Conservation (phyloP, 2,888 invertebrate species). For the Zygaena filipendulae region DNA sequence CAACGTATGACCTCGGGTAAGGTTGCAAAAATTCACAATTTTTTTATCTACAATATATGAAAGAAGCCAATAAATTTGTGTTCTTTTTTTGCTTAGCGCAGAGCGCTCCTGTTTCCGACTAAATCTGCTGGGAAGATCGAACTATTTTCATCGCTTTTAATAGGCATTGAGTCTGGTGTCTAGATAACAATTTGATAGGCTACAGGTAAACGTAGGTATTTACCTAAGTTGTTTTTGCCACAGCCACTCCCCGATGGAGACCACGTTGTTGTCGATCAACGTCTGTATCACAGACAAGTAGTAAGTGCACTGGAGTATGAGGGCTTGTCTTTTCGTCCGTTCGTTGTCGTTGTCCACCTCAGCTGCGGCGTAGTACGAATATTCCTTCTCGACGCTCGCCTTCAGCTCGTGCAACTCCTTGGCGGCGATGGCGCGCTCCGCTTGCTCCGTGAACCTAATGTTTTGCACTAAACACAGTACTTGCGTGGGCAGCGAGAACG, state of each 20-base stretch:
- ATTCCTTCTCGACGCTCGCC: conserved; percentile 59
- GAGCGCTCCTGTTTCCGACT: too few relatives aligned
- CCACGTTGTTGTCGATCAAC: conserved; percentile 76
- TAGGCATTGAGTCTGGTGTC: too few relatives aligned
- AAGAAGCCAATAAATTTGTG: too few relatives aligned
- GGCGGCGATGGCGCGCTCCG: conserved; percentile 81
- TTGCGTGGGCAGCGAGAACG: conserved; percentile 73
- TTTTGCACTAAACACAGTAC: conserved; percentile 87
- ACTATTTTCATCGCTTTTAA: too few relatives aligned
- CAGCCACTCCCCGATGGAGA: conserved; percentile 81
- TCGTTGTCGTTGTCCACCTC: conserved; percentile 71
- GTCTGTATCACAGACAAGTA: conserved; percentile 85
- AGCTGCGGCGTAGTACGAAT: conserved; percentile 55
- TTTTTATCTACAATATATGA: too few relatives aligned
- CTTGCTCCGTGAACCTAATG: conserved; percentile 84
- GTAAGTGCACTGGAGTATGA: conserved; percentile 94
- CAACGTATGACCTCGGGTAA: too few relatives aligned
- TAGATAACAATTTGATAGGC: too few relatives aligned
- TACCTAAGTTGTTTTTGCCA: conserved; percentile 96
- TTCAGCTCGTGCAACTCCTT: conserved; percentile 70
- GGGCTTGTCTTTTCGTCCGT: conserved; percentile 88
- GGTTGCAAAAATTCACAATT: too few relatives aligned
- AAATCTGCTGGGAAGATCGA: too few relatives aligned
- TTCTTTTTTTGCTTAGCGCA: too few relatives aligned
- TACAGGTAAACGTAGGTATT: too few relatives aligned